Base-by-base conservation (phyloP, 2,888 invertebrate genomes). In the Cheiracanthium punctorium region DNA sequence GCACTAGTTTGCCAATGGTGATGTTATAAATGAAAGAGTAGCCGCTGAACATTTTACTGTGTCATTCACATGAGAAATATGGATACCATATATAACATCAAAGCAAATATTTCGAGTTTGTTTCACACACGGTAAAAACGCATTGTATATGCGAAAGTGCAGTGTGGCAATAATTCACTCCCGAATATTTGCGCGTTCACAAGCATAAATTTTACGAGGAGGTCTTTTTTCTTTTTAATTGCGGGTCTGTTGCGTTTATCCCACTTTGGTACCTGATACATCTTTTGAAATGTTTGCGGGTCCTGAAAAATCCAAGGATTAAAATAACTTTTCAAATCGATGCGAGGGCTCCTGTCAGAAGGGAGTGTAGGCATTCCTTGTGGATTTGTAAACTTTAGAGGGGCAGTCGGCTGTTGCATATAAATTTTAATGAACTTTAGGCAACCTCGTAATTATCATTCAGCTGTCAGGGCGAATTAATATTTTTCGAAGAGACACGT, bases 391-490 rank as follows among this genome's bases (percentile, higher is more conserved):
- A 67, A 43, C 74, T 72, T 41, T 64, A 30, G 71, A 71, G 32
- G 32, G 12, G 33, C 52, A n/a, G 70, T 33, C 41, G 80, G 30
- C 20, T 64, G 71, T 52, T 33, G 71, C 37, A 74, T 79, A 85
- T 85, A 79, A 79, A 85, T 85, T 85, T 85, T 85, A 85, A 85
- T 85, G 84, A 85, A 85, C 79, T 79, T n/a, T 73, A 85, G 73
- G 79, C 72, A 79, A 69, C 76, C 79, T 69, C 79, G 79, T 85
- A 79, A 85, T 85, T 85, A 85, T 79, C 58, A 85, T 85, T 79
- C 58, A 79, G 58, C 69, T 85, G 79, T 80, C 84, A 85, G 32
- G 28, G 67, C 58, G 84, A 85, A 85, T 85, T 85, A 85, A 79
- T 85, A 85, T 79, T 79, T 85, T n/a, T 85, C 79, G 77, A 71